Percentiles rank a stretch among this genome's conserved stretches.
These are phyloP conservation scores for Dioctria rufipes DNA, from an alignment of 2,888 invertebrate species.

Conservation along the genomic window DNA sequence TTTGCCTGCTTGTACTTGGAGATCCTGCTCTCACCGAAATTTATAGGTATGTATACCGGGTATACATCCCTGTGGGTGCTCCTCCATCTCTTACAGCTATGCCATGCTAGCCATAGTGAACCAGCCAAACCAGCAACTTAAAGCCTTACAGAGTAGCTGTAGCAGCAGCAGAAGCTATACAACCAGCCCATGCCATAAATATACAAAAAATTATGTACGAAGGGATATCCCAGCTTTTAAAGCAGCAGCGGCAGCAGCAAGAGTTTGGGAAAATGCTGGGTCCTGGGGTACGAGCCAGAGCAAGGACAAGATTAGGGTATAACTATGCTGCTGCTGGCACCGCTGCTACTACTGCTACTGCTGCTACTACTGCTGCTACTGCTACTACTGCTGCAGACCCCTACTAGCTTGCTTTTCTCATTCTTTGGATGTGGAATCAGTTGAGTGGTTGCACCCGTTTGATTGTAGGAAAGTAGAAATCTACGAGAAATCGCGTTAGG, in stretches of 20 bases:
- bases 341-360: too few species aligned
- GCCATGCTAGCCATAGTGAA: too few species aligned
- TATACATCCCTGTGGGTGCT: constrained; percentile 53
- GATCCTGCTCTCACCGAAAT: constrained; percentile 45
- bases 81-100: constrained; percentile 34
- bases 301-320: constrained; percentile 51
- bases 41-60: constrained; percentile 44
- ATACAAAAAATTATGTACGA: constrained; percentile 57
- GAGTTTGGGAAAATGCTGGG: constrained; percentile 30
- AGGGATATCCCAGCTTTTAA: constrained; percentile 50
- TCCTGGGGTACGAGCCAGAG: constrained; percentile 28
- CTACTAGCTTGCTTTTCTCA: constrained; percentile 46
- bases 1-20: constrained; percentile 51
- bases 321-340: too few species aligned
- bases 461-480: constrained; percentile 47
- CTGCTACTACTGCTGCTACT: too few species aligned
- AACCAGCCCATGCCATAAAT: constrained; percentile 38
- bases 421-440: constrained; percentile 56
- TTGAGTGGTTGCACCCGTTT: constrained; percentile 58
- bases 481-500: neutral
- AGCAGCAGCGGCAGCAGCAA: constrained; percentile 26
- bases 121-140: constrained; percentile 1
- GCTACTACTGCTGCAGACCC: constrained; percentile 33
- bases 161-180: neutral
- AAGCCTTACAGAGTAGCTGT: constrained; percentile 4